Base-by-base conservation (phyloP, 2,888 invertebrate genomes). In the Volucella inflata region DNA sequence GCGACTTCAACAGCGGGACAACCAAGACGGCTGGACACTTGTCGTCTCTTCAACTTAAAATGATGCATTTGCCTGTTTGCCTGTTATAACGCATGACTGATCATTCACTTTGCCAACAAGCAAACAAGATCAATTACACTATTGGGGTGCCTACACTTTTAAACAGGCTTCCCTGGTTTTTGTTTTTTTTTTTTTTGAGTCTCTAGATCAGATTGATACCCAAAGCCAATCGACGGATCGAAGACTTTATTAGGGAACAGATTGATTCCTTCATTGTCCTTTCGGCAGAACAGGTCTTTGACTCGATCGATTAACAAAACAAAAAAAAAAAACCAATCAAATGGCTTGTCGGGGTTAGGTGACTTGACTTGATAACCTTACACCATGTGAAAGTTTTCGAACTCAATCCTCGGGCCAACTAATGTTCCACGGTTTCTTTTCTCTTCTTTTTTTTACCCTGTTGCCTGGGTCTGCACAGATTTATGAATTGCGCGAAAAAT, bases 361-460 rank as follows among this genome's bases (percentile, higher is more conserved):
- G 85, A 81, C 81, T n/a, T n/a, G n/a, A 85, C 71, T 68, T 72
- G 85, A 87, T 87, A 81, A 82, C 77, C 82, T 82, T 87, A 87
- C 70, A 87, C 87, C 87, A 87, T 87, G 87, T 87, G 87, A 87
- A 87, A 87, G 82, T 87, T 87, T 82, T 81, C 77, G 81, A 85
- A 85, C 85, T 68, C 68, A 84, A 81, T 76, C 85, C 85, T 64
- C 65, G 78, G 50, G 64, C 64, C 17, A 55, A 76, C 60, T 67
- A 67, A 50, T 59, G 44, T 11, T 51, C 17, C 21, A 40, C 21
- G 48, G 8, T 3, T 48, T 42, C 21, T 42, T 67, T 75, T 74
- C 46, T 72, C 40, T 46, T 16, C 46, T 10, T 38, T 30, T 42
- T 59, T 51, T 44, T 55, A 11, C n/a, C 50, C 8, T 17, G 53